Base-by-base conservation (phyloP, 1,140 invertebrate genomes). In the Drosophila takahashii region DNA sequence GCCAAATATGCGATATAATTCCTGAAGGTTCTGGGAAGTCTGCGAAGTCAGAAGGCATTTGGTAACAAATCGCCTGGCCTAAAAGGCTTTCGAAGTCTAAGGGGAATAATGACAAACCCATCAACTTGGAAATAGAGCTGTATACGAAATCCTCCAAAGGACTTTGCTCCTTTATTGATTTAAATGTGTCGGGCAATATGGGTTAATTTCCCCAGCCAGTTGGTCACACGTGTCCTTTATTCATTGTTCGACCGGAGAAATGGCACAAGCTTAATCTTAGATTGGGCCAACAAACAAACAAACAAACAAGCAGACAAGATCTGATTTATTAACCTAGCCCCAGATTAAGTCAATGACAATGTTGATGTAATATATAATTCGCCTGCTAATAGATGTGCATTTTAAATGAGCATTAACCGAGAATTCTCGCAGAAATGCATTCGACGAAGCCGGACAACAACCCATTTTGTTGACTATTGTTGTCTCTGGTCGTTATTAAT, bases 401-500 rank as follows among this genome's bases (percentile, higher is more conserved):
- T 54, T 54, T 18, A 64, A 73, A 42, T 74, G 47, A 26, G 16
- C 27, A 36, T 48, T 34, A 41, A 72, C 34, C n/a, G 26, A 15
- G 36, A 16, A 41, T 18, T 39, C 15, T 22, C 26, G n/a, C 51
- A 18, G 45, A 53, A 52, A n/a, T 11, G 6, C 29, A 8, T 32
- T 0, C 0, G 29, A 32, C 26, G 27, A 22, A 50, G 56, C 48
- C 64, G 32, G 16, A n/a, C n/a, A n/a, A 32, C 44, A 47, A 29
- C 32, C 11, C 18, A 57, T 29, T 51, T 60, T 42, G 26, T 36
- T 51, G 26, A 4, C 34, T 13, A 32, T 50, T 51, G 48, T 41
- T 13, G 47, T 52, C 27, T 50, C 58, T 39, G 53, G 41, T 54
- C 73, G 44, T 71, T 77, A 83, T 83, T 83, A 84, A 83, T 84